Conservation (phyloP, 2,888 invertebrate species). For the Crematogaster levior region DNA sequence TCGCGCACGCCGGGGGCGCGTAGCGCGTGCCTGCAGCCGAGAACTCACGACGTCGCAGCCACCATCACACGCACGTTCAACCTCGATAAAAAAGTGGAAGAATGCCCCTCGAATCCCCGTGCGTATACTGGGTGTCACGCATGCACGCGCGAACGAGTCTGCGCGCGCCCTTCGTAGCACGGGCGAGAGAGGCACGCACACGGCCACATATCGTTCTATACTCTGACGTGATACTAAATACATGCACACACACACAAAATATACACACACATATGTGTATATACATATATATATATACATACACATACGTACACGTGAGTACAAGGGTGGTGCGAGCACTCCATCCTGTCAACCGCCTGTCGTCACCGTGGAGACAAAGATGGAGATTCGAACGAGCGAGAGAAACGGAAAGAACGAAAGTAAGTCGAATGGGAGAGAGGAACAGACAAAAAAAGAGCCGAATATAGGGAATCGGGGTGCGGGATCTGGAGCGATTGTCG, state of each 20-base stretch:
- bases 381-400: slow-evolving; percentile 34
- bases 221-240: background rate
- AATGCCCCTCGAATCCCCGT: slow-evolving; percentile 66
- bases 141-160: slow-evolving; percentile 59
- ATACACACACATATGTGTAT: too few species aligned
- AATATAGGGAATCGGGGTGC: slow-evolving; percentile 45
- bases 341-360: slow-evolving; percentile 76
- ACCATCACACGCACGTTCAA: slow-evolving; percentile 46
- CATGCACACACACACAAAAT: too few species aligned
- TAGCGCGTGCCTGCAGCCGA: slow-evolving; percentile 77
- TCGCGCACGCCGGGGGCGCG: slow-evolving; percentile 73
- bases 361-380: slow-evolving; percentile 61
- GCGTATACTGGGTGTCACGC: slow-evolving; percentile 52
- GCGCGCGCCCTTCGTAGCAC: slow-evolving; percentile 52
- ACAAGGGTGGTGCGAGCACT: slow-evolving; percentile 58
- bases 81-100: slow-evolving; percentile 74
- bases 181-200: background rate
- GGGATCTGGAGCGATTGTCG: slow-evolving; percentile 61
- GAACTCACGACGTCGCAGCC: slow-evolving; percentile 61
- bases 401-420: slow-evolving; percentile 60
- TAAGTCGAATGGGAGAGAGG: background rate
- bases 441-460: slow-evolving; percentile 6
- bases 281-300: too few species aligned
- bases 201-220: background rate
- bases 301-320: slow-evolving; percentile 34